phyloP scores from a whole-genome alignment of 2,888 invertebrate species.

The Chymomyza fuscimana region DNA sequence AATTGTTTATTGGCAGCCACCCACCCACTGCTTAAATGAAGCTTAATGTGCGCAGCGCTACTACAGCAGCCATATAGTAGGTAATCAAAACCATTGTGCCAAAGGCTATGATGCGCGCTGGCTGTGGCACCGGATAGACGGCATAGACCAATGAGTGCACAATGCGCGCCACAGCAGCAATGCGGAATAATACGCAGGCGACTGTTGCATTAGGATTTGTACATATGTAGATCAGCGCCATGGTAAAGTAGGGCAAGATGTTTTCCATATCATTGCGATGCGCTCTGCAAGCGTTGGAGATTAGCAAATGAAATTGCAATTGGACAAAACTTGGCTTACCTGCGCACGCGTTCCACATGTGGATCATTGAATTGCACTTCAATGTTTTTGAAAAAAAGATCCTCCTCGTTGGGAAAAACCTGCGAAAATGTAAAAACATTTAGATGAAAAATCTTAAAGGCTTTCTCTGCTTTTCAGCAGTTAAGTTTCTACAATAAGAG shows the following conservation, averaged over 20 bases:
- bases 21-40: slow-evolving; percentile 52
- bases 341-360: slow-evolving; percentile 80
- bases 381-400: slow-evolving; percentile 77
- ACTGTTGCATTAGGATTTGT: slow-evolving; percentile 81
- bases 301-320: not conserved
- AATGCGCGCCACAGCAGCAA: slow-evolving; percentile 81
- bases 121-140: slow-evolving; percentile 83
- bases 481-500: too few relatives aligned
- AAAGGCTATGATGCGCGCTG: slow-evolving; percentile 81
- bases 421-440: slow-evolving; percentile 59
- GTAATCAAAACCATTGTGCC: slow-evolving; percentile 79
- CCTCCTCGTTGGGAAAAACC: slow-evolving; percentile 82
- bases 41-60: slow-evolving; percentile 74
- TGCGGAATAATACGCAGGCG: slow-evolving; percentile 82
- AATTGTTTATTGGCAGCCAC: not conserved
- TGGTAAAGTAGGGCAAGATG: slow-evolving; percentile 83
- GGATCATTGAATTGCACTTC: slow-evolving; percentile 79
- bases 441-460: too few relatives aligned
- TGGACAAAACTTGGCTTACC: slow-evolving; percentile 60
- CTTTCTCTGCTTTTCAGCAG: too few relatives aligned
- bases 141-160: slow-evolving; percentile 84
- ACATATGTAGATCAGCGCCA: slow-evolving; percentile 82
- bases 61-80: slow-evolving; percentile 80
- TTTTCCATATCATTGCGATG: slow-evolving; percentile 87
- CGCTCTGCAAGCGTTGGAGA: slow-evolving; percentile 80